phyloP scores from a whole-genome alignment of 2,888 invertebrate species.

The Sarcophaga carnaria region DNA sequence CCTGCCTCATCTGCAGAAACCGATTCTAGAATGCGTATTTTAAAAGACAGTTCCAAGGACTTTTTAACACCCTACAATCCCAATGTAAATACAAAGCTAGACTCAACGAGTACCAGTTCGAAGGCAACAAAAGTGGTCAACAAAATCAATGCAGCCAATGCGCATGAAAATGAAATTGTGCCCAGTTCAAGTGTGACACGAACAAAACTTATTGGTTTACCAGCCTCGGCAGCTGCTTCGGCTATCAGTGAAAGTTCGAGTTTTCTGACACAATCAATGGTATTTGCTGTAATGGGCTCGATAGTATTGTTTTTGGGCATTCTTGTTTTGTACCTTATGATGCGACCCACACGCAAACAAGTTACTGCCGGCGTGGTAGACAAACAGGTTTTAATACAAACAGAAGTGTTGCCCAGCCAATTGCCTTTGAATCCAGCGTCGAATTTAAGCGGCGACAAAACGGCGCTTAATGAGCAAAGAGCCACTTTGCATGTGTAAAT shows the following conservation, averaged over 20 bases:
- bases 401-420: constrained; percentile 73
- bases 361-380: constrained; percentile 67
- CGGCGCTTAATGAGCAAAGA: constrained; percentile 68
- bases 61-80: constrained; percentile 75
- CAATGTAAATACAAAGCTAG: constrained; percentile 67
- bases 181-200: constrained; percentile 70
- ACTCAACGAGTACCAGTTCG: constrained; percentile 24
- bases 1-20: constrained; percentile 72
- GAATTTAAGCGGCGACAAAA: constrained; percentile 19
- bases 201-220: constrained; percentile 69
- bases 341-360: constrained; percentile 72
- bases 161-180: constrained; percentile 39
- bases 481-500: constrained; percentile 75
- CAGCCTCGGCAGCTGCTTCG: not conserved
- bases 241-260: constrained; percentile 57
- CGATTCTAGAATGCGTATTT: constrained; percentile 75
- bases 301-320: constrained; percentile 72
- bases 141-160: constrained; percentile 15
- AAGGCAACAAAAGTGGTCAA: constrained; percentile 24
- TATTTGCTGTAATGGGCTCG: constrained; percentile 72
- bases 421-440: constrained; percentile 62
- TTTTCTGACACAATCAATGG: constrained; percentile 69
- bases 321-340: constrained; percentile 70
- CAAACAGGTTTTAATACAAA: constrained; percentile 73
- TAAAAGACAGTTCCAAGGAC: constrained; percentile 76